These are phyloP conservation scores for Siniperca obscura DNA, from an alignment of 2,797 vertebrate genomes.

Conservation along the genomic window DNA sequence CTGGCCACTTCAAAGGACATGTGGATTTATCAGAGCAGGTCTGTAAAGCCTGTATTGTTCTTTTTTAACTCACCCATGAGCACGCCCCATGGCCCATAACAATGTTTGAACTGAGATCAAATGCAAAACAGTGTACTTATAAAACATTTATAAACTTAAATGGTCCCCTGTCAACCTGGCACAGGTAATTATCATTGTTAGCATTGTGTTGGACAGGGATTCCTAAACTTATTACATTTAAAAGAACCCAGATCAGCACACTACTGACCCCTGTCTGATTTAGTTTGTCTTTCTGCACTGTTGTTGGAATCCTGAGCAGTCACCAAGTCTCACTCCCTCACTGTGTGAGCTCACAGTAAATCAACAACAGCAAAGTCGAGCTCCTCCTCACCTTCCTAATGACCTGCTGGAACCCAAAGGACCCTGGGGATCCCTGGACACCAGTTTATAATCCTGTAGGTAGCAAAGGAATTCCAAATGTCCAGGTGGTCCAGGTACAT, in stretches of 20 bases:
- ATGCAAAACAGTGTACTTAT: background rate
- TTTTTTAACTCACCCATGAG: background rate
- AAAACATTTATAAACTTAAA: background rate
- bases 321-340: slow-evolving; percentile 1
- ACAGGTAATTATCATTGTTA: background rate
- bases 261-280: background rate
- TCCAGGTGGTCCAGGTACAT: too few relatives aligned
- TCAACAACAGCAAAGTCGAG: background rate
- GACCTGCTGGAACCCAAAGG: background rate
- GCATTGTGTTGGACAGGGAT: background rate
- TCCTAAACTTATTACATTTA: background rate
- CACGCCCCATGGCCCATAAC: background rate
- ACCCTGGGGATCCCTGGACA: background rate
- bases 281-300: slow-evolving; percentile 9
- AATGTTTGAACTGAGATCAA: slow-evolving; percentile 1
- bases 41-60: background rate
- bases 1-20: slow-evolving; percentile 9
- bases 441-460: background rate
- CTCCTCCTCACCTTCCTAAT: background rate
- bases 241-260: background rate
- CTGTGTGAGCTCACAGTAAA: background rate
- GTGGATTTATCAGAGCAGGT: background rate
- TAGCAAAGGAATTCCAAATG: background rate
- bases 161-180: background rate
- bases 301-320: slow-evolving; percentile 4